Evolutionary conservation across 2,888 invertebrate genomes (phyloP).

Genomic region (Parnassius apollo): DNA sequence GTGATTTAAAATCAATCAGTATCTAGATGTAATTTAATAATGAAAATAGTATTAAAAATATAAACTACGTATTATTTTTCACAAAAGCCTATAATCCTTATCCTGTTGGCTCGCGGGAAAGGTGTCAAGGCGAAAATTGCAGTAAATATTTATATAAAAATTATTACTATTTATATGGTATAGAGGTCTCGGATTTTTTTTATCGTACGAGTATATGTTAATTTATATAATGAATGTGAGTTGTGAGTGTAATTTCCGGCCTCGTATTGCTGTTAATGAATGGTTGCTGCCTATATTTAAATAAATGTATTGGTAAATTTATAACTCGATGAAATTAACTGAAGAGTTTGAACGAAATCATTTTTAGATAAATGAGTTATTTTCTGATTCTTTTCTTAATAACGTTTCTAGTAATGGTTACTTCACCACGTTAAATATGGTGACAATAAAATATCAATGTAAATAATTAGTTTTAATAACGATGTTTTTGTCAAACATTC

Average conservation of each 20-base stretch:
- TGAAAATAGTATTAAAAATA: constrained; percentile 18
- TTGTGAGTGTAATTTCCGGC: constrained; percentile 31
- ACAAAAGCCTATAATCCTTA: constrained; percentile 44
- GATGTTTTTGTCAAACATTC: constrained; percentile 44
- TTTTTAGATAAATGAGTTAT: constrained; percentile 18
- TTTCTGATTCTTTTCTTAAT: constrained; percentile 29
- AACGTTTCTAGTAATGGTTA: constrained; percentile 41
- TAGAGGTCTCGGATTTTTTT: constrained; percentile 42
- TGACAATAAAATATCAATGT: constrained; percentile 79
- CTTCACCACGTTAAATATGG: constrained; percentile 72
- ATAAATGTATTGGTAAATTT: constrained; percentile 10
- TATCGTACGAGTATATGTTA: constrained; percentile 27
- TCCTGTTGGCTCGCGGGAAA: constrained; percentile 57
- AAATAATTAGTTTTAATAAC: constrained; percentile 70
- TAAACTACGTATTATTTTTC: constrained; percentile 51
- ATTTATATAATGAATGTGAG: constrained; percentile 34
- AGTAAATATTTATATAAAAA: constrained; percentile 14
- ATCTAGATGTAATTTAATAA: constrained; percentile 17
- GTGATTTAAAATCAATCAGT: neutral
- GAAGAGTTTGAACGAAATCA: constrained; percentile 12
- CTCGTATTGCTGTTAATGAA: constrained; percentile 33
- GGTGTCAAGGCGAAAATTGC: constrained; percentile 42
- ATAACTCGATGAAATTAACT: constrained; percentile 15
- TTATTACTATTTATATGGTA: constrained; percentile 8
- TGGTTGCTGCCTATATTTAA: constrained; percentile 29